A percentile compares a stretch with the other conserved stretches of the same genome.
These are phyloP conservation scores for Scrobipalpa costella DNA, from an alignment of 2,888 invertebrate species.

Conservation along the genomic window DNA sequence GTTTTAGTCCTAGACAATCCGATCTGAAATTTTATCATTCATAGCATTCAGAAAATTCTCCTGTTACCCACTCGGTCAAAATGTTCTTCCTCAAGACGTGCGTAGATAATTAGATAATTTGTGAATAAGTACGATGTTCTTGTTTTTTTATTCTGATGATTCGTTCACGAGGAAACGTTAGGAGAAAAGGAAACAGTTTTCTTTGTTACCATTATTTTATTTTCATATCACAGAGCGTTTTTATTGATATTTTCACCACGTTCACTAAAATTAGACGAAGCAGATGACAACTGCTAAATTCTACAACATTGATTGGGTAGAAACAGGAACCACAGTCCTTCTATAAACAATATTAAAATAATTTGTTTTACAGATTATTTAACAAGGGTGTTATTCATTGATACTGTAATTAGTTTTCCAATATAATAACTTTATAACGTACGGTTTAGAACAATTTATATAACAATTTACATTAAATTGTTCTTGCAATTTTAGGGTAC, in stretches of 20 bases:
- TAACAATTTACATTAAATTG: constrained; percentile 13
- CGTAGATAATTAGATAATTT: neutral
- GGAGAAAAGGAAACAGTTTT: constrained; percentile 77
- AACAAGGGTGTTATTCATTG: constrained; percentile 16
- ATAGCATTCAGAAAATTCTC: neutral
- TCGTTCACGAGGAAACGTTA: constrained; percentile 55
- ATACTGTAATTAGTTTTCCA: constrained; percentile 17
- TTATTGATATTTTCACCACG: constrained; percentile 40
- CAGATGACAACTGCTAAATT: constrained; percentile 59
- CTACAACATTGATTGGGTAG: constrained; percentile 34
- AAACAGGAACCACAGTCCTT: constrained; percentile 47
- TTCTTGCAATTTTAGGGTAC: constrained; percentile 15
- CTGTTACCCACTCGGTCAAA: neutral
- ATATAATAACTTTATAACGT: neutral
- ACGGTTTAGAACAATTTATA: constrained; percentile 2
- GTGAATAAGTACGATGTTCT: constrained; percentile 6
- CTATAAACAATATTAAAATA: constrained; percentile 44
- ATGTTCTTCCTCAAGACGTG: neutral
- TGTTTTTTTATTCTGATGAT: neutral
- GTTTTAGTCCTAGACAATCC: neutral
- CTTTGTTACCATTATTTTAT: constrained; percentile 70
- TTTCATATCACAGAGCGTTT: constrained; percentile 69
- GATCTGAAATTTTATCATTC: neutral
- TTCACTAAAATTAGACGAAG: constrained; percentile 48
- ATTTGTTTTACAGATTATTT: constrained; percentile 22